Base-by-base conservation (phyloP, 2,113 vertebrate species). In the Dascyllus trimaculatus region DNA sequence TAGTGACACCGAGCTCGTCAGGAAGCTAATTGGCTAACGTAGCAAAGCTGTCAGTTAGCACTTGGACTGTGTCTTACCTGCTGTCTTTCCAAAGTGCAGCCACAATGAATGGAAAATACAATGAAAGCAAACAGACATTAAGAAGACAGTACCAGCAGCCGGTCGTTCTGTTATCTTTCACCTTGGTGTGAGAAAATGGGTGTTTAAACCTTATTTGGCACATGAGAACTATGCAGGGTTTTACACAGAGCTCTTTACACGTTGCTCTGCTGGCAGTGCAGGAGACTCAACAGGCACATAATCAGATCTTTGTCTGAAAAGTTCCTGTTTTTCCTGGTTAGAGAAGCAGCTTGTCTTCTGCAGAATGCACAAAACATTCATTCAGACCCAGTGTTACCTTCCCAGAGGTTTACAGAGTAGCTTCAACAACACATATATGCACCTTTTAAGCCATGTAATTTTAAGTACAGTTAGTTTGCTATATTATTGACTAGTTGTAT, bases 31-130 rank as follows among this genome's bases (percentile, higher is more conserved):
- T 35, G 73, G 86, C 84, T 74, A 76, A 82, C 29, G 25, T 64
- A 68, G 87, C 76, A 57, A 60, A 80, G 4, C 54, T 91, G 86
- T 87, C 88, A 86, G 26, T 63, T 49, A 68, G 68, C 49, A 22
- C n/a, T 17, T 18, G 43, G 26, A 32, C 43, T 83, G 76, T 67
- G 54, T 53, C 26, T 61, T 68, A 43, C 5, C 14, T 62, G 18
- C 40, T 57, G 56, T n/a, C 21, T 29, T 6, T 4, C 19, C 4
- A n/a, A 14, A 35, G 10, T 45, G 21, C 9, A 51, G 26, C 25
- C 46, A 0, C 3, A 52, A 61, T 45, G 24, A 73, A 62, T 60
- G 38, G 3, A 18, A 7, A 24, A 46, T 65, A 25, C 1, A 3
- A 73, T 54, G 9, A 60, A 45, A 15, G 35, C 22, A 40, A 24